Base-by-base conservation (phyloP, 2,113 vertebrate genomes). In the Scomber japonicus region DNA sequence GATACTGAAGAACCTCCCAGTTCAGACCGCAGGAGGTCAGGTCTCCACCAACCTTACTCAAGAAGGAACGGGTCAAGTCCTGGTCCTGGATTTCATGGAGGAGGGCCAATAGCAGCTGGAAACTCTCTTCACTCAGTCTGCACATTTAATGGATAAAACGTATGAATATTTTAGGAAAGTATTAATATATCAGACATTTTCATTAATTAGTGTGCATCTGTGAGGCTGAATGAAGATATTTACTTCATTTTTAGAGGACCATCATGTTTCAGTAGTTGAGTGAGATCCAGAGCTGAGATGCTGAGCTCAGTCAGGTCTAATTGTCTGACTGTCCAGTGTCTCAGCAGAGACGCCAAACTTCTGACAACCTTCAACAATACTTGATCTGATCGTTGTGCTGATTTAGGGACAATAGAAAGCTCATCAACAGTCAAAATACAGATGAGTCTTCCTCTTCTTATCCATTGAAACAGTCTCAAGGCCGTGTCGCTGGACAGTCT, bases 1-100 rank as follows among this genome's bases (percentile, higher is more conserved):
- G 55, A 53, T 27, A 54, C 45, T 59, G 57, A 68, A 86, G 80
- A 8, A 80, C 48, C 66, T 86, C 80, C 84, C 75, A 80, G 85
- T 0, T 73, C 76, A 87, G 53, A 21, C 27, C n/a, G 80, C 5
- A 69, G 68, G 57, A 64, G 63, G 4, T 77, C 81, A 87, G 72
- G 53, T 83, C 77, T 83, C 81, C 77, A 69, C 57, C 68, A 6
- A 69, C 5, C 30, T 80, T 77, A 49, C n/a, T 70, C 0, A 83
- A 65, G 27, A 56, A 77, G 57, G 63, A 73, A 30, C 14, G 3
- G 6, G 48, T 77, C 49, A 70, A 44, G 63, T 61, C 19, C 17
- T 70, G 0, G 21, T 83, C 72, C 72, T 83, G 81, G 64, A 3
- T 2, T 19, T 83, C 77, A 70, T 51, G 9, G 30, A 87, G 46